phyloP scores from a whole-genome alignment of 2,888 invertebrate species.

The Lasioglossum vierecki region DNA sequence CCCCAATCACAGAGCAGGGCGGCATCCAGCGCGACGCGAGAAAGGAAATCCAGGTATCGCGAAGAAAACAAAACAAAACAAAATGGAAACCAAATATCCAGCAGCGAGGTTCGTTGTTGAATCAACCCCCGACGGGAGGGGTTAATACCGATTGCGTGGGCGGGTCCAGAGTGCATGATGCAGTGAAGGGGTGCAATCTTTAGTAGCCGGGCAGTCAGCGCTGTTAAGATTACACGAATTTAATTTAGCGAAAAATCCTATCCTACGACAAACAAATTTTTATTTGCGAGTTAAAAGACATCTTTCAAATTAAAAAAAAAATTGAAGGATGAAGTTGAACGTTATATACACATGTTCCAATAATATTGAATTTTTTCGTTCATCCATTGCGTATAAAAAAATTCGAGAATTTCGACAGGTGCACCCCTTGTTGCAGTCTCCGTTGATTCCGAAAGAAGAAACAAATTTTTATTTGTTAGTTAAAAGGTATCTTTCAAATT shows the following conservation, averaged over 20 bases:
- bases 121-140: background rate
- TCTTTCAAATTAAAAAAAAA: no score
- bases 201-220: background rate
- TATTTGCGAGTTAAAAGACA: background rate
- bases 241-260: background rate
- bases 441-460: background rate
- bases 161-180: background rate
- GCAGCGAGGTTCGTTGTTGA: background rate
- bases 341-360: no score
- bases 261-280: background rate
- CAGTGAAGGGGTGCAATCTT: background rate
- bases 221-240: background rate
- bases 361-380: no score
- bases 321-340: no score
- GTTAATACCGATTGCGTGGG: slow-evolving; percentile 1
- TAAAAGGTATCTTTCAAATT: no score
- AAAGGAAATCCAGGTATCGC: background rate
- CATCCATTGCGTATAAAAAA: background rate
- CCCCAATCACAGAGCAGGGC: background rate
- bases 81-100: background rate
- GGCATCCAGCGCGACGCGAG: background rate
- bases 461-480: background rate
- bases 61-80: background rate
- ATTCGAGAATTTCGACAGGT: background rate
- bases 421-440: background rate